Evolutionary conservation across 2,888 invertebrate species (phyloP).

Genomic region (Diploptera punctata): DNA sequence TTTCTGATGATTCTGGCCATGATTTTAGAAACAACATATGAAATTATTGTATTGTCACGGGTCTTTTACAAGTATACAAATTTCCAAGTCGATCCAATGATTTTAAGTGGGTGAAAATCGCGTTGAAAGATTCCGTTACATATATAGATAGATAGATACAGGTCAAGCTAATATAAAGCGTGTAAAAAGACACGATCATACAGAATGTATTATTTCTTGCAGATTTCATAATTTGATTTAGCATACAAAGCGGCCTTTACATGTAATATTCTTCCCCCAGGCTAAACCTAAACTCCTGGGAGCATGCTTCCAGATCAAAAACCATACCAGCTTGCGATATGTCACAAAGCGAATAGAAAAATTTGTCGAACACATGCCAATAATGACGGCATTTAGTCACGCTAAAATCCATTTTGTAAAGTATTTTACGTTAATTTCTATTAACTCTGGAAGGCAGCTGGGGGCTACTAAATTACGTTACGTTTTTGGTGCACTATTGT

Average conservation of each 20-base stretch:
- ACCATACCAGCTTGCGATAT: background rate
- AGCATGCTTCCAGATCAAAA: background rate
- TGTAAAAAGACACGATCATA: no score
- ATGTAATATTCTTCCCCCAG: background rate
- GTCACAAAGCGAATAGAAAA: background rate
- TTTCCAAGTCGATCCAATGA: no score
- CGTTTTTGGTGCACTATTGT: slow-evolving; percentile 1
- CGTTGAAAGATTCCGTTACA: no score
- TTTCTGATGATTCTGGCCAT: no score
- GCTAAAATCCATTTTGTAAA: background rate
- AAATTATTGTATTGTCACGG: no score
- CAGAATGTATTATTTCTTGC: no score
- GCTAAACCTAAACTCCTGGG: background rate
- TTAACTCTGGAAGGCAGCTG: background rate
- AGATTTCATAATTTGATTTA: background rate
- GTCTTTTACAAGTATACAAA: no score
- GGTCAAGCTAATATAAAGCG: no score
- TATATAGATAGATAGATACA: no score
- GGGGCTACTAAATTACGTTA: background rate
- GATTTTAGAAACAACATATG: no score
- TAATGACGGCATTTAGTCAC: background rate
- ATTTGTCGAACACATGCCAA: background rate
- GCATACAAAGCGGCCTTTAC: background rate
- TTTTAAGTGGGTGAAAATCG: no score
- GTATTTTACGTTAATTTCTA: slow-evolving; percentile 2